Conservation (phyloP, 1,140 invertebrate species). For the Cydia splendana region DNA sequence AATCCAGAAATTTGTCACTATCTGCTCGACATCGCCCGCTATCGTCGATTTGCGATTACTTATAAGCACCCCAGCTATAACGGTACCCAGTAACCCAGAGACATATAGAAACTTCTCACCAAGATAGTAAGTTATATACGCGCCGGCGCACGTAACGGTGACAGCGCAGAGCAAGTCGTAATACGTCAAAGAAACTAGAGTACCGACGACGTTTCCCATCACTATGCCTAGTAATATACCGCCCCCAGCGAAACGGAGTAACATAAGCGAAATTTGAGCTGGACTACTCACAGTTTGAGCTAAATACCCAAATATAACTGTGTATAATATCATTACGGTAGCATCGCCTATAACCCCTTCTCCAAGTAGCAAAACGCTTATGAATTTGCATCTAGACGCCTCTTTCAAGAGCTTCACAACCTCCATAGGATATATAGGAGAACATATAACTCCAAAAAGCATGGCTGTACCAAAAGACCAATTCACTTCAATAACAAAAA, state of each 20-base stretch:
- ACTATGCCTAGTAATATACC: slow-evolving; percentile 60
- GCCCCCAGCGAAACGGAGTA: slow-evolving; percentile 63
- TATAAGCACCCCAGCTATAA: slow-evolving; percentile 63
- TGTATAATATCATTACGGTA: slow-evolving; percentile 70
- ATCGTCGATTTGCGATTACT: slow-evolving; percentile 64
- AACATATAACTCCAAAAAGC: slow-evolving; percentile 66
- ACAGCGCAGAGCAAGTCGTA: slow-evolving; percentile 64
- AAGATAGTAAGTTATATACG: slow-evolving; percentile 69
- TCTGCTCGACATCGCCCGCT: slow-evolving; percentile 63
- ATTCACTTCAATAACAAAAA: slow-evolving; percentile 60
- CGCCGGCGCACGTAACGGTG: slow-evolving; percentile 58
- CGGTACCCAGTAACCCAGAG: slow-evolving; percentile 63
- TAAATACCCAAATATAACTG: slow-evolving; percentile 62
- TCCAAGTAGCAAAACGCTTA: slow-evolving; percentile 64
- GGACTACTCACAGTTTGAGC: slow-evolving; percentile 56
- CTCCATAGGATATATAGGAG: slow-evolving; percentile 68
- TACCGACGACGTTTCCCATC: slow-evolving; percentile 57
- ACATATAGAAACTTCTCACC: slow-evolving; percentile 72
- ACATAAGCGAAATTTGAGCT: slow-evolving; percentile 59
- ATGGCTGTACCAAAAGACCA: slow-evolving; percentile 64
- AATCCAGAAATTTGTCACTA: slow-evolving; percentile 60
- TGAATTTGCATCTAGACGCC: slow-evolving; percentile 64
- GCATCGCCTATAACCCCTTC: slow-evolving; percentile 70
- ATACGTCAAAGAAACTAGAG: slow-evolving; percentile 62
- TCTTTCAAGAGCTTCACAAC: slow-evolving; percentile 64